Conservation (phyloP, 2,113 vertebrate genomes). For the Sorex fumeus region DNA sequence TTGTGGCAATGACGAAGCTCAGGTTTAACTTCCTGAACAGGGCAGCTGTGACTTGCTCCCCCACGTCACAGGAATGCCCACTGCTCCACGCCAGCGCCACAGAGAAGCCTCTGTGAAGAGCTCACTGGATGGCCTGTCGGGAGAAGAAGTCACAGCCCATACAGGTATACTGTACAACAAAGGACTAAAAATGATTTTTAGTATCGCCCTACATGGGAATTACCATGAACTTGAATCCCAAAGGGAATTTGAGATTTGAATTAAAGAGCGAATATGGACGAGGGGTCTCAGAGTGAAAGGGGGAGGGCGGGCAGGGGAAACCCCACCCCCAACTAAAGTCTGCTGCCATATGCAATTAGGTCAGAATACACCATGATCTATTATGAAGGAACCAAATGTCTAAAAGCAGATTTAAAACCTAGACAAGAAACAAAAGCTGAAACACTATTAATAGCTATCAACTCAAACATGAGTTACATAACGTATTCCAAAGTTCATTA, state of each 20-base stretch:
- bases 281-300: neutral
- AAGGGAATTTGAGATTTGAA: neutral
- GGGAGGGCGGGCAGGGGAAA: neutral
- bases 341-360: neutral
- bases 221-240: neutral
- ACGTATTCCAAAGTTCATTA: neutral
- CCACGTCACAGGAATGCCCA: too few relatives aligned
- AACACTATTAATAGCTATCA: neutral
- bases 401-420: conserved; percentile 20
- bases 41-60: too few relatives aligned
- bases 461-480: neutral
- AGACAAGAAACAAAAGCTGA: neutral
- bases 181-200: neutral
- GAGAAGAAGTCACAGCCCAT: too few relatives aligned
- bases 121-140: too few relatives aligned
- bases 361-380: neutral
- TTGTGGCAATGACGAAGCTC: neutral
- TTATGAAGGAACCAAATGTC: conserved; percentile 12
- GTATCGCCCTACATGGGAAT: neutral
- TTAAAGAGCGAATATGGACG: neutral
- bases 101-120: too few relatives aligned
- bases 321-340: neutral
- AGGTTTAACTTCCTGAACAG: neutral
- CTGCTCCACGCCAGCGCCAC: too few relatives aligned
- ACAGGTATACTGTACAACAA: neutral